Conservation (phyloP, 1,140 invertebrate species). For the Lerema accius region DNA sequence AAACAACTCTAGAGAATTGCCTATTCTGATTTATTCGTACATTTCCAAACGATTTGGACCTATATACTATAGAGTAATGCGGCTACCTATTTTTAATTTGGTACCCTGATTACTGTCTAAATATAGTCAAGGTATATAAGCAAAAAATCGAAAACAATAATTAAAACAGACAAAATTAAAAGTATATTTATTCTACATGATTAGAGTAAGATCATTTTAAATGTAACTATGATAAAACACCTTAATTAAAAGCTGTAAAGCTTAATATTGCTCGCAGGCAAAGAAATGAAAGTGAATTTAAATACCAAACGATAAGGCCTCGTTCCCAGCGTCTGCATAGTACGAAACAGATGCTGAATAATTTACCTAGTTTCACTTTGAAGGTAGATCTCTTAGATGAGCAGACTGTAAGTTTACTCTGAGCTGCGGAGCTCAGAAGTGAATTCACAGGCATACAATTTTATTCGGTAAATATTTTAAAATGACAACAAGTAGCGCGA, state of each 20-base stretch:
- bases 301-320: conserved; percentile 33
- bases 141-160: too few relatives aligned
- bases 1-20: too few relatives aligned
- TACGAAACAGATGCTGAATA: conserved; percentile 45
- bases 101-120: too few relatives aligned
- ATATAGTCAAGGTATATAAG: too few relatives aligned
- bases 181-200: too few relatives aligned
- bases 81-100: too few relatives aligned
- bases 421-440: conserved; percentile 20
- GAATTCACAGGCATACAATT: conserved; percentile 21
- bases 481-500: conserved; percentile 43
- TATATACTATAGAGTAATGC: too few relatives aligned
- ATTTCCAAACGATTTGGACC: too few relatives aligned
- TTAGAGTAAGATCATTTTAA: neutral
- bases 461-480: conserved; percentile 42
- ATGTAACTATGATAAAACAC: conserved; percentile 2
- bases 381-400: conserved; percentile 38
- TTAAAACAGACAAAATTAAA: too few relatives aligned
- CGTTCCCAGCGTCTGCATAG: conserved; percentile 20
- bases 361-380: conserved; percentile 52
- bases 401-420: conserved; percentile 36
- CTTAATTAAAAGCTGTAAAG: conserved; percentile 14
- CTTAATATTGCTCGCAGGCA: conserved; percentile 12
- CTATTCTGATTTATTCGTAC: too few relatives aligned
- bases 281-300: conserved; percentile 30